Evolutionary conservation across 2,797 vertebrate genomes (phyloP).

Genomic region (Coregonus sp.): DNA sequence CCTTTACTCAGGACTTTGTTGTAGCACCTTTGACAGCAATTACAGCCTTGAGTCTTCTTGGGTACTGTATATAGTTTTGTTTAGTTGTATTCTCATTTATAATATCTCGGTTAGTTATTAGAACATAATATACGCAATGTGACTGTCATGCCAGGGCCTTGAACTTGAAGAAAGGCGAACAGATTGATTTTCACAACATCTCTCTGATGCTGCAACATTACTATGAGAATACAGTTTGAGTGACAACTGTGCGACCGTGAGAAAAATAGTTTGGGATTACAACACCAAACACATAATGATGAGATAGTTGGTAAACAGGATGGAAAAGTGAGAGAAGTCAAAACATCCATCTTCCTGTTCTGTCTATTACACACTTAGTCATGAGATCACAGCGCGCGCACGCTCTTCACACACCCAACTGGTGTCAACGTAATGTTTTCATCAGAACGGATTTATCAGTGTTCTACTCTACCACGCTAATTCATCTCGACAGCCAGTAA

Average conservation of each 20-base stretch:
- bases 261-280: too few species aligned
- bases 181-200: not conserved
- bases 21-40: too few species aligned
- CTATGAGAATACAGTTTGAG: too few species aligned
- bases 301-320: not conserved
- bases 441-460: slow-evolving; percentile 49
- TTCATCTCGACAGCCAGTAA: slow-evolving; percentile 49
- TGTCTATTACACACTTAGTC: slow-evolving; percentile 27
- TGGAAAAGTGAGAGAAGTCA: not conserved
- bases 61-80: too few species aligned
- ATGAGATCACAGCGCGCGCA: slow-evolving; percentile 42
- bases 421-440: not conserved
- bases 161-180: not conserved
- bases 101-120: too few species aligned
- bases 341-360: not conserved
- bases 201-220: not conserved
- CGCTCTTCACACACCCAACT: slow-evolving; percentile 8
- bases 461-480: slow-evolving; percentile 48
- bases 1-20: too few species aligned
- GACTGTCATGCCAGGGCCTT: too few species aligned
- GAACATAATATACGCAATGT: too few species aligned
- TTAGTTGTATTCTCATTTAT: too few species aligned
- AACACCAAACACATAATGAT: not conserved
- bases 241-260: too few species aligned
- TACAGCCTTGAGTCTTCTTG: too few species aligned